Conservation (phyloP, 2,888 invertebrate species). For the Perdita meconis region DNA sequence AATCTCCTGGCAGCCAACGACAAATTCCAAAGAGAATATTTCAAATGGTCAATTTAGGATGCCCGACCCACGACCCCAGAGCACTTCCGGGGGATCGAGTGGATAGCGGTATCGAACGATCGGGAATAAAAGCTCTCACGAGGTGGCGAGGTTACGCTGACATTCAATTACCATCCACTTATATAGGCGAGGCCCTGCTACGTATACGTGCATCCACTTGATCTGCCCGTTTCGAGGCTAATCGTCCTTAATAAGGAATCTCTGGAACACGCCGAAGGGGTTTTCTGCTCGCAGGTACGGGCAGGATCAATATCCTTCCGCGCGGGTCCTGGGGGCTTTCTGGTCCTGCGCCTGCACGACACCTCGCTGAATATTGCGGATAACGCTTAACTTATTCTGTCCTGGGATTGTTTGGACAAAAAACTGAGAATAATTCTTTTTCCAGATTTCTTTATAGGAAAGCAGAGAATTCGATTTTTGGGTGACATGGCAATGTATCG, state of each 20-base stretch:
- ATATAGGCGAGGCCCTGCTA: conserved; percentile 51
- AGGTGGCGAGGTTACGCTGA: conserved; percentile 56
- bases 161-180: conserved; percentile 73
- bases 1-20: no score
- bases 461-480: no score
- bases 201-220: conserved; percentile 62
- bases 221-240: conserved; percentile 64
- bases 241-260: conserved; percentile 72
- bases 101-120: conserved; percentile 37
- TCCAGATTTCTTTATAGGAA: no score
- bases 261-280: conserved; percentile 46
- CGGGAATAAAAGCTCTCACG: conserved; percentile 34
- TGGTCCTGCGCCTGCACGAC: conserved; percentile 32
- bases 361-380: not conserved
- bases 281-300: conserved; percentile 41
- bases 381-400: no score
- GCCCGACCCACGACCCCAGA: not conserved
- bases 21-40: no score
- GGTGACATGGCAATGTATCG: no score
- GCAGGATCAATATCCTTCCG: conserved; percentile 47
- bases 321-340: conserved; percentile 16
- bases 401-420: no score
- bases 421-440: no score
- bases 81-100: conserved; percentile 8
- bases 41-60: no score